These are phyloP conservation scores for Stegodyphus dumicola DNA, from an alignment of 1,140 invertebrate genomes.

Conservation along the genomic window DNA sequence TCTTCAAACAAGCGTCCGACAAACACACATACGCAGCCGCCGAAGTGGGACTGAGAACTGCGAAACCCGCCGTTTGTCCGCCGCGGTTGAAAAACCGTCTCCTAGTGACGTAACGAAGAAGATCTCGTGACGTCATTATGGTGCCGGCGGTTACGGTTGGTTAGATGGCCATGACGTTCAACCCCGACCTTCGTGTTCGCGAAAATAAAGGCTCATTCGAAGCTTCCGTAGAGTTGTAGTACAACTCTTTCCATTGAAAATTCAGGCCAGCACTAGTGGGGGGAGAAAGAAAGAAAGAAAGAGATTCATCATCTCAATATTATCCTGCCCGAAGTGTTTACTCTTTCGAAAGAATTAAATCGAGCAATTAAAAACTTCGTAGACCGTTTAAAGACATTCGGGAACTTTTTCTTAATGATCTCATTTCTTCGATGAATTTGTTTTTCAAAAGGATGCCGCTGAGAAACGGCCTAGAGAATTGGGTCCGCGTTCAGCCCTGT, in stretches of 20 bases:
- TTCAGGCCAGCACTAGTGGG: constrained; percentile 4
- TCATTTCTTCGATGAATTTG: too few relatives aligned
- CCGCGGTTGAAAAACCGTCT: constrained; percentile 46
- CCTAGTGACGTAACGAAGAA: constrained; percentile 40
- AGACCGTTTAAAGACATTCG: not conserved
- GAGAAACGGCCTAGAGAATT: too few relatives aligned
- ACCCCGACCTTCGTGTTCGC: constrained; percentile 36
- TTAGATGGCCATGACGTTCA: constrained; percentile 58
- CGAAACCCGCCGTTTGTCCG: too few relatives aligned
- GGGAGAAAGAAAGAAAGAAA: not conserved
- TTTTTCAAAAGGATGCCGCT: too few relatives aligned
- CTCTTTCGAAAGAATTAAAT: too few relatives aligned
- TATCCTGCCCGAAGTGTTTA: not conserved
- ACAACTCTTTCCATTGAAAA: constrained; percentile 23
- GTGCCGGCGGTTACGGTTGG: constrained; percentile 59
- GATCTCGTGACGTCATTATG: constrained; percentile 48
- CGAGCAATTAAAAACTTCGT: constrained; percentile 23
- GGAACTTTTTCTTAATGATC: too few relatives aligned
- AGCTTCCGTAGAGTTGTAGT: constrained; percentile 30
- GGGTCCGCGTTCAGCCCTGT: too few relatives aligned
- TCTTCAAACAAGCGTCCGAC: too few relatives aligned
- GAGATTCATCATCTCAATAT: not conserved
- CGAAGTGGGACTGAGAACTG: too few relatives aligned
- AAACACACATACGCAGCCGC: too few relatives aligned
- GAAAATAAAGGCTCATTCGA: constrained; percentile 28